Base-by-base conservation (phyloP, 2,113 vertebrate species). In the Pygoscelis antarcticus region DNA sequence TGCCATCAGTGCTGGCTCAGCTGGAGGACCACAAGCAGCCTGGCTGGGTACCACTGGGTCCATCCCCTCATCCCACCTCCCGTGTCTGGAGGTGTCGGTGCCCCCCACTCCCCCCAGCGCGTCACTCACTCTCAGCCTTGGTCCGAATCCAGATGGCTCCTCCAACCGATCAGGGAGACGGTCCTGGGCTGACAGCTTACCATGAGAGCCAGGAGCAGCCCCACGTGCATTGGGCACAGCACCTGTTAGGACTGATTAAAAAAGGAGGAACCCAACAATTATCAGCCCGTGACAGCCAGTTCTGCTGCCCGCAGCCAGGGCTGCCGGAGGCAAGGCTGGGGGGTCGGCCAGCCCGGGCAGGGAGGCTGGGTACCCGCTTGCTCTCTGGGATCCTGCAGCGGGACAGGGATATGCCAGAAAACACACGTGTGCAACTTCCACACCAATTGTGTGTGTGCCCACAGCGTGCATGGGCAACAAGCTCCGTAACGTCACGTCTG, bases 171-270 rank as follows among this genome's bases (percentile, higher is more conserved):
- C 1, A 0, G 36, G 65, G 75, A 83, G 51, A 78, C 0, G 13
- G 30, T 49, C 82, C 60, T 11, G 65, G 72, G 83, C 74, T 66
- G 90, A 22, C 9, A 2, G 75, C 61, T 84, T 76, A 5, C 9
- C 2, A 9, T 1, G 0, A 3, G 36, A 58, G 91, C 79, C 96
- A 89, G 87, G 89, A 95, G 84, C 87, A 49, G 79, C 83, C 87
- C 86, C 91, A 18, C 11, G 19, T 25, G 94, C 71, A 4, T 16
- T 13, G 64, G 89, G 82, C 89, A 75, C 83, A 54, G 89, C 95
- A 96, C 93, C 93, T 97, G 94, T 55, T 62, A 84, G 61, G 68
- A 21, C 79, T 93, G 94, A 94, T 97, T 96, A 93, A 94, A 95
- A 91, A 42, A 13, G 1, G 83, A 88, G 68, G 74, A 96, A 86